Base-by-base conservation (phyloP, 1,140 invertebrate genomes). In the Drosophila funebris region DNA sequence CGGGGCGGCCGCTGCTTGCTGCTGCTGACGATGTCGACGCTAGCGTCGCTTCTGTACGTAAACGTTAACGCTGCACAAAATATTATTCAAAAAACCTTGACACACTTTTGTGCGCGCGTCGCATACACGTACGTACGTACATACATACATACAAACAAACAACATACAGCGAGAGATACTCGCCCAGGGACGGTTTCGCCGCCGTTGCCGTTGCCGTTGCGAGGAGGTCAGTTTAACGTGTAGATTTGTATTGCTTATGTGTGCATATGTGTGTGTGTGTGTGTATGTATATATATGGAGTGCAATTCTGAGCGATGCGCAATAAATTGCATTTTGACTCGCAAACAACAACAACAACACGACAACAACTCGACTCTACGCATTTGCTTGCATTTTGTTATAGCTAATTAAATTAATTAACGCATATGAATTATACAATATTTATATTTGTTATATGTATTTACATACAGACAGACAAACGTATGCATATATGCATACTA, bases 31-130 rank as follows among this genome's bases (percentile, higher is more conserved):
- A 41, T 41, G 67, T 33, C 67, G 67, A 22, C 58, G 79, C 54
- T 71, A 63, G 67, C 82, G 78, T 78, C 67, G 78, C 78, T 71
- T 71, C 46, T 62, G 43, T 63, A 50, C 67, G 67, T 64, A 64
- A 75, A 75, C 75, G 82, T 87, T 83, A 88, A 87, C 83, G 83
- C 83, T 83, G 83, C 83, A 87, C 83, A 87, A 88, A 88, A 88
- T 88, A 87, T 90, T 88, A 90, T 89, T 88, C 74, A 82, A 91
- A 88, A 91, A 91, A 91, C 90, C 90, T 91, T 91, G 90, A 91
- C 90, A 91, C 87, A 91, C 85, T 91, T 91, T 90, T 87, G 74
- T 88, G 76, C 76, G 77, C 88, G 73, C 78, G 81, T 79, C 83
- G 74, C 64, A 75, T 78, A 87, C 50, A 87, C 64, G 72, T 78